A percentile compares a stretch with the other conserved stretches of the same genome.
phyloP scores from a whole-genome alignment of 2,888 invertebrate species.

The Cephus sareptanus region DNA sequence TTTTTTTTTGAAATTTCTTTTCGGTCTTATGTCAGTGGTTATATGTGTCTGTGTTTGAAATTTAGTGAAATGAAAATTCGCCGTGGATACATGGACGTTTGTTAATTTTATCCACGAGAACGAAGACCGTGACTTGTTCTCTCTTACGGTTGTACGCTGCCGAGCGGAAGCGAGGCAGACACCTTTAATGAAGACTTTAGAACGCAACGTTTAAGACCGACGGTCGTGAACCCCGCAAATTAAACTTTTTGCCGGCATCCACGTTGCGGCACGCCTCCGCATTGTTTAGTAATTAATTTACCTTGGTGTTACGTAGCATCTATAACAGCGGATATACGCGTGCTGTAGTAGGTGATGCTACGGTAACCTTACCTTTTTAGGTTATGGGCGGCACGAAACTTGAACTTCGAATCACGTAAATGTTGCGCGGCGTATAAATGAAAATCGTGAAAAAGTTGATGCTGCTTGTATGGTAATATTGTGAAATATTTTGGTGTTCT shows the following conservation, averaged over 20 bases:
- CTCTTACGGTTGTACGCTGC: conserved; percentile 39
- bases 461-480: not conserved
- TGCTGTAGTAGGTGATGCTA: not conserved
- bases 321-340: not conserved
- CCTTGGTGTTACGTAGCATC: conserved; percentile 21
- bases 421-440: not conserved
- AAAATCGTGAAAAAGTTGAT: not conserved
- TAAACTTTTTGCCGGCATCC: conserved; percentile 27
- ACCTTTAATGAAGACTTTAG: conserved; percentile 48
- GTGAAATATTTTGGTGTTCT: conserved; percentile 16
- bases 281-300: conserved; percentile 53
- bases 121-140: conserved; percentile 9
- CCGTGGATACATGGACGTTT: not conserved
- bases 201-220: conserved; percentile 25
- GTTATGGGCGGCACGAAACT: not conserved
- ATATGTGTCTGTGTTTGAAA: not conserved
- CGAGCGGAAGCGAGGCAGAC: conserved; percentile 27
- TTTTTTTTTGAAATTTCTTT: not conserved
- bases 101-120: not conserved
- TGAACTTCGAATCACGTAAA: conserved; percentile 5
- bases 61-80: not conserved
- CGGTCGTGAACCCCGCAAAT: conserved; percentile 31
- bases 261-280: conserved; percentile 2
- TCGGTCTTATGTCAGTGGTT: too few species aligned
- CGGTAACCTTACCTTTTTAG: not conserved